Evolutionary conservation across 1,140 invertebrate species (phyloP).

Genomic region (Drosophila cardini): DNA sequence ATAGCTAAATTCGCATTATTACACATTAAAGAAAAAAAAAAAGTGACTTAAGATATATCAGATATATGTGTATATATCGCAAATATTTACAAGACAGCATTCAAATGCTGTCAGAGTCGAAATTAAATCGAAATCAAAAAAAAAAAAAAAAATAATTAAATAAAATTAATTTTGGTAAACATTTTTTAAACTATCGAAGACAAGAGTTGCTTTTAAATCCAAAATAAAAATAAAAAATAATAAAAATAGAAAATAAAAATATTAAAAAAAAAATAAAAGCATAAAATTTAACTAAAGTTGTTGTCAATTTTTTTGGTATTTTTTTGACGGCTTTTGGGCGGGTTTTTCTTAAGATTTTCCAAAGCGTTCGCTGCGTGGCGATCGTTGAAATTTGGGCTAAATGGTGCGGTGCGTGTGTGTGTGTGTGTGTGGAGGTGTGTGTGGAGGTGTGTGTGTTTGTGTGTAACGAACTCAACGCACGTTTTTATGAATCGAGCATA

Average conservation of each 20-base stretch:
- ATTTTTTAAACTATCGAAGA: slow-evolving; percentile 39
- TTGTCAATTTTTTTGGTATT: not conserved
- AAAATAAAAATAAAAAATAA: slow-evolving; percentile 30
- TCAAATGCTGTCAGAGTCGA: slow-evolving; percentile 3
- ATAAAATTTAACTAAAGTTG: slow-evolving; percentile 63
- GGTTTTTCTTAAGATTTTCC: slow-evolving; percentile 17
- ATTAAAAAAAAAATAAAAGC: slow-evolving; percentile 27
- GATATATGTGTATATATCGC: slow-evolving; percentile 20
- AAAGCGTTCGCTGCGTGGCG: slow-evolving; percentile 46
- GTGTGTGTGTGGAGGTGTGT: slow-evolving; percentile 22
- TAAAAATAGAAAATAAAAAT: slow-evolving; percentile 44
- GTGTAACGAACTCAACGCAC: slow-evolving; percentile 68
- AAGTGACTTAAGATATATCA: slow-evolving; percentile 12
- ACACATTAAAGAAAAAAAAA: slow-evolving; percentile 61
- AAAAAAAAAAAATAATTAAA: slow-evolving; percentile 24
- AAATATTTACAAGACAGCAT: slow-evolving; percentile 39
- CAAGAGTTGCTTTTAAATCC: not conserved
- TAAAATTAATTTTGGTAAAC: not conserved
- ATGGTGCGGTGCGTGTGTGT: slow-evolving; percentile 12
- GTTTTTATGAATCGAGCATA: slow-evolving; percentile 83
- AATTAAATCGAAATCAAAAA: too few species aligned
- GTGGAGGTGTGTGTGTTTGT: slow-evolving; percentile 19
- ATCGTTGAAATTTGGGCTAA: slow-evolving; percentile 36
- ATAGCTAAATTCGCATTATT: slow-evolving; percentile 77
- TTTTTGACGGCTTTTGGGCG: slow-evolving; percentile 7